Conservation (phyloP, 2,113 vertebrate species). For the Picathartes gymnocephalus region DNA sequence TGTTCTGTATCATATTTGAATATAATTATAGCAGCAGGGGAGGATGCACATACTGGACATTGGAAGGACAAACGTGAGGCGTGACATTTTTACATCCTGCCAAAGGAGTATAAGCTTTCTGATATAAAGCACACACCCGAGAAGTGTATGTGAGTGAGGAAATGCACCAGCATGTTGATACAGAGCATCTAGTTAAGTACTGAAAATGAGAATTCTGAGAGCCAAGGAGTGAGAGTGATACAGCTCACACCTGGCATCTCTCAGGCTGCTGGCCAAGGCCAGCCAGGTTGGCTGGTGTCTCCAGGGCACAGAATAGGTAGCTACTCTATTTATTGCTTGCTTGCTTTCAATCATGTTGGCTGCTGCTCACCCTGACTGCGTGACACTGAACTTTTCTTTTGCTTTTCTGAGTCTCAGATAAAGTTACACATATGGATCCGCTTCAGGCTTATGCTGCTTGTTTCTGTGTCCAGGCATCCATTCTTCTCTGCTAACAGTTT, state of each 20-base stretch:
- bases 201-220: background rate
- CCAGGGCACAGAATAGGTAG: background rate
- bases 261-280: background rate
- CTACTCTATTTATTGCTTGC: constrained; percentile 11
- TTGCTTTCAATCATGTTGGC: background rate
- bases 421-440: background rate
- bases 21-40: background rate
- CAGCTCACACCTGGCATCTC: background rate
- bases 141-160: background rate
- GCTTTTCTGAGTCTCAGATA: constrained; percentile 2
- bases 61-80: background rate
- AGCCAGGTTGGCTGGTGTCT: background rate
- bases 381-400: background rate
- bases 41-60: background rate
- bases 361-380: background rate
- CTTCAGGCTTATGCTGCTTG: background rate
- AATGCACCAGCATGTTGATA: background rate
- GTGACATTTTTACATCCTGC: background rate
- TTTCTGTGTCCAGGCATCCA: background rate
- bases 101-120: background rate
- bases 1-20: background rate
- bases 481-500: background rate
- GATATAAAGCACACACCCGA: background rate
- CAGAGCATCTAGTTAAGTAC: background rate
- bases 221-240: background rate